Evolutionary conservation across 2,113 vertebrate genomes (phyloP), one percentile per base, ranked within the genome.

Genomic region (Chaetodon auriga): DNA sequence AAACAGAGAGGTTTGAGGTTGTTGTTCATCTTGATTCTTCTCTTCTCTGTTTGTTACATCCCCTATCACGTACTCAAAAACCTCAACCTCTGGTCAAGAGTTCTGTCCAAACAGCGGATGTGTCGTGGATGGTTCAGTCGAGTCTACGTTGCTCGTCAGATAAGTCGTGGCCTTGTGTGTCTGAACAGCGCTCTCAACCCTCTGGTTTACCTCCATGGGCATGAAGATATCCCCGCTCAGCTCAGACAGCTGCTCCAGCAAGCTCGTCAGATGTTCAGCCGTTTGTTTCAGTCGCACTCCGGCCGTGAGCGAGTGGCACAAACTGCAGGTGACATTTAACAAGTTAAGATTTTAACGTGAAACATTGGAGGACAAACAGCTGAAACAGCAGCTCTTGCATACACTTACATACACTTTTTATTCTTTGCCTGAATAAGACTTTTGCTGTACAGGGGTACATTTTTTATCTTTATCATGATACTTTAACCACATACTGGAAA

Each of bases 141-240:
- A 1, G 63, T 97, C 36, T 96, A 96, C 6, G 0, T 95, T 6
- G 90, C 87, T 60, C 95, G 95, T 60, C 96, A 96, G 82, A 89
- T 96, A 45, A 93, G 93, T 15, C 92, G 96, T 4, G 96, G 93
- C 2, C 81, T 97, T 72, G 96, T 95, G 63, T 94, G 95, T 89
- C 85, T 97, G 69, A 97, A 97, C 91, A 95, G 95, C 12, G 94
- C 93, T 62, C 85, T 97, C 64, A 96, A 96, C 68, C 96, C 96
- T 5, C 81, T 97, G 57, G 84, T 97, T 70, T 97, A 97, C 0
- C 78, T 97, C 38, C 78, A 94, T 21, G 80, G 85, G 41, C 84
- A 80, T 1, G 87, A 94, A 23, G 74, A 91, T 25, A 82, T 94
- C 64, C 1, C 51, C 35, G 77, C 87, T 19, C 68, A 62, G 0